Conservation (phyloP, 1,140 invertebrate genomes). For the Aphidius ervi region DNA sequence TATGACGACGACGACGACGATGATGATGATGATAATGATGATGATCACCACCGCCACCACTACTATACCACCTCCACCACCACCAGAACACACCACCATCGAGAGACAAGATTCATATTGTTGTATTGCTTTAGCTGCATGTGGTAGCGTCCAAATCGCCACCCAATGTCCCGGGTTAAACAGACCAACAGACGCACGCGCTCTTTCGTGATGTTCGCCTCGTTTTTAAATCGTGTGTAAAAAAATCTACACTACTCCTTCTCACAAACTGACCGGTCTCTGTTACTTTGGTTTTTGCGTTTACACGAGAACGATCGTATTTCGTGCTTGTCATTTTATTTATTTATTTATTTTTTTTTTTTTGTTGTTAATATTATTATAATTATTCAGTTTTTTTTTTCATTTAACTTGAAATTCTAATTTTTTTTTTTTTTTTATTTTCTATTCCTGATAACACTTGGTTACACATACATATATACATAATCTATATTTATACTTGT, state of each 20-base stretch:
- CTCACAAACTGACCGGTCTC: conserved; percentile 45
- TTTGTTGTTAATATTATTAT: too few species aligned
- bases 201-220: conserved; percentile 25
- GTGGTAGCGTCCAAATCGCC: conserved; percentile 24
- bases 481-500: too few species aligned
- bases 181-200: conserved; percentile 39
- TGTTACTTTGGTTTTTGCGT: conserved; percentile 49
- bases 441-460: too few species aligned
- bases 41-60: conserved; percentile 1
- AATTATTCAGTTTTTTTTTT: too few species aligned
- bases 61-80: conserved; percentile 1
- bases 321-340: too few species aligned
- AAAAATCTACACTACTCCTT: conserved; percentile 24
- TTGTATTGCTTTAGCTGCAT: background rate
- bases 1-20: too few species aligned
- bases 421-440: background rate
- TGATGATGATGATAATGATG: too few species aligned
- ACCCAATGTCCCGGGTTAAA: conserved; percentile 18
- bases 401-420: too few species aligned
- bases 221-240: conserved; percentile 41
- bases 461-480: too few species aligned
- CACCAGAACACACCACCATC: background rate
- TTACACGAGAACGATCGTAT: conserved; percentile 41
- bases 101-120: background rate
- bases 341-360: too few species aligned